phyloP scores from a whole-genome alignment of 2,113 vertebrate genomes.

The Malaclemys terrapin region DNA sequence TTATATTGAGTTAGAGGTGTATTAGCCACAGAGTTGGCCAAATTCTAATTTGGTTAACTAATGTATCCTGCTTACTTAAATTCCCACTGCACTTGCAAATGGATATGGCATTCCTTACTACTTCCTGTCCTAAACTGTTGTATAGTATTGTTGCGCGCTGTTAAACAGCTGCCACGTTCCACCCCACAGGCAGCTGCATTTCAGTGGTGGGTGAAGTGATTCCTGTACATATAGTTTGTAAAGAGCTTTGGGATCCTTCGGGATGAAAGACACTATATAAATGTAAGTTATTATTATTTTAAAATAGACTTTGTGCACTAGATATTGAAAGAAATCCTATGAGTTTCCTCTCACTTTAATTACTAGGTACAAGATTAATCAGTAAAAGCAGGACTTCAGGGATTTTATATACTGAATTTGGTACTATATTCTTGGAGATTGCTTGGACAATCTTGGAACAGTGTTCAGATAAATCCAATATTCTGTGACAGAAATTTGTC shows the following conservation, averaged over 20 bases:
- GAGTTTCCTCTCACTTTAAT: background rate
- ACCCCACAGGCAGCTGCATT: background rate
- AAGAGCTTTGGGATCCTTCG: background rate
- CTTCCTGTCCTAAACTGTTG: background rate
- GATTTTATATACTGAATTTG: background rate
- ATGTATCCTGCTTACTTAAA: background rate
- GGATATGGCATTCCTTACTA: background rate
- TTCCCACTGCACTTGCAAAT: background rate
- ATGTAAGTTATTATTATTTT: background rate
- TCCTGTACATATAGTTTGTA: background rate
- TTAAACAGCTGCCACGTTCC: background rate
- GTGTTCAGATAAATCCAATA: background rate
- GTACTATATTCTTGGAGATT: background rate
- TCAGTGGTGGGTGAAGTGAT: background rate
- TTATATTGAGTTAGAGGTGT: too few species aligned
- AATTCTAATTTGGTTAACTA: background rate
- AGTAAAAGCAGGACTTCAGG: background rate
- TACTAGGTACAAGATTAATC: background rate
- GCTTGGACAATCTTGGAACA: background rate
- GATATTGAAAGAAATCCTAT: background rate
- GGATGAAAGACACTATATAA: background rate
- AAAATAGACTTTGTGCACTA: background rate
- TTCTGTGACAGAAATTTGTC: background rate
- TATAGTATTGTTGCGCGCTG: background rate
- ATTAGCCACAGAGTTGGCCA: background rate